phyloP scores from a whole-genome alignment of 2,888 invertebrate genomes.

The Callimorpha dominula region DNA sequence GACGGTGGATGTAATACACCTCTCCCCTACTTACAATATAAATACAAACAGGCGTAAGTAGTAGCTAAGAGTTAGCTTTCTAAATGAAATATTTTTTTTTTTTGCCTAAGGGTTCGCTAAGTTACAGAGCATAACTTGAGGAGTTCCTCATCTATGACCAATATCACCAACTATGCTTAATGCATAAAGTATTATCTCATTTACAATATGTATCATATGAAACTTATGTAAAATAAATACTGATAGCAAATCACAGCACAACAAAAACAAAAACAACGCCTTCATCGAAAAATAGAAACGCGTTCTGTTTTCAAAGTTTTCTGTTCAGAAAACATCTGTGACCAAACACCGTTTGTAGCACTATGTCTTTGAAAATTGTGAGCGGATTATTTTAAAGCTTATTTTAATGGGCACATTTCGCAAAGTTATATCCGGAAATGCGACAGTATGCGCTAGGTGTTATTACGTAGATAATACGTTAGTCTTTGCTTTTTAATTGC shows the following conservation, averaged over 20 bases:
- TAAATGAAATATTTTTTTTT: too few species aligned
- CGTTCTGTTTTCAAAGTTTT: conserved; percentile 42
- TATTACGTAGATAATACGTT: conserved; percentile 37
- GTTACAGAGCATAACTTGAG: too few species aligned
- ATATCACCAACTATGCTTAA: too few species aligned
- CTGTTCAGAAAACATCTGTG: conserved; percentile 57
- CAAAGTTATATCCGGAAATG: conserved; percentile 59
- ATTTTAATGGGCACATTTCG: conserved; percentile 68
- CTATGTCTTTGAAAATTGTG: conserved; percentile 62
- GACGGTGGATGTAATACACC: too few species aligned
- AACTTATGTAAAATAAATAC: not conserved
- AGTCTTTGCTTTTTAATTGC: conserved; percentile 21
- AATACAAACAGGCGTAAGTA: too few species aligned
- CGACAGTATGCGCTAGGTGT: conserved; percentile 52
- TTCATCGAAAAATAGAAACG: conserved; percentile 43
- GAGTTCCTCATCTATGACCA: too few species aligned
- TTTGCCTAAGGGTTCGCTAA: too few species aligned
- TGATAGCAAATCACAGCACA: not conserved
- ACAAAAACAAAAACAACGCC: conserved; percentile 21
- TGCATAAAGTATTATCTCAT: too few species aligned
- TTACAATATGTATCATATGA: too few species aligned
- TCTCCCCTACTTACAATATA: too few species aligned
- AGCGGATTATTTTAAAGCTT: conserved; percentile 72
- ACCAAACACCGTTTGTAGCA: conserved; percentile 55
- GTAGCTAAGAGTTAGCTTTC: too few species aligned